Base-by-base conservation (phyloP, 2,113 vertebrate genomes). In the Colossoma macropomum region DNA sequence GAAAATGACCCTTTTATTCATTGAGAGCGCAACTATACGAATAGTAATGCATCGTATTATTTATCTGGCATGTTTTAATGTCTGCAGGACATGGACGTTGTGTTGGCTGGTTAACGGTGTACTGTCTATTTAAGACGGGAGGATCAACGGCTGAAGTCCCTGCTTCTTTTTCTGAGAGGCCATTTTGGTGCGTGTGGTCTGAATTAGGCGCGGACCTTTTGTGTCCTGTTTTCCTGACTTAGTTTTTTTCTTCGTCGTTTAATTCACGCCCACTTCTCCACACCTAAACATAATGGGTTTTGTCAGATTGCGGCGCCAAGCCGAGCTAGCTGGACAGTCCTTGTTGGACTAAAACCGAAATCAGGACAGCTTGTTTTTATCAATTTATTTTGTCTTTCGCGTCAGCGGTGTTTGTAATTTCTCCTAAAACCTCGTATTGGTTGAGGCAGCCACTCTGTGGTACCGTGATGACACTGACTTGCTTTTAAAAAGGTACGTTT, bases 151-250 rank as follows among this genome's bases (percentile, higher is more conserved):
- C 74, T 41, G 65, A 68, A 23, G 16, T 41, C 28, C 11, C 74
- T 77, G 30, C 81, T 76, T 72, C 72, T 27, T 32, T 69, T 28
- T 10, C 69, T 60, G 23, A 76, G 81, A 82, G 81, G 81, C 81
- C 81, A 82, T 82, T 69, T 82, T 82, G 81, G 73, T 77, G 73
- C 59, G 66, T 70, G 59, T 75, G 65, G 50, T 68, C 5, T 54
- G 63, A 70, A 48, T 41, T 50, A 30, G 62, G 80, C 80, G 80
- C 80, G 45, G 65, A 75, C n/a, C 32, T 41, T 60, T 41, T 17
- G 28, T 34, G n/a, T 69, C 56, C 54, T 56, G n/a, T 19, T 25
- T 27, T 6, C 16, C 1, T 59, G 13, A 13, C 65, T 30, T 75
- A 1, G 4, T 56, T 56, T 23, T 7, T 21, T n/a, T 19, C 60